Base-by-base conservation (phyloP, 92 coral and sea anemone genomes). In the Galaxea fascicularis region DNA sequence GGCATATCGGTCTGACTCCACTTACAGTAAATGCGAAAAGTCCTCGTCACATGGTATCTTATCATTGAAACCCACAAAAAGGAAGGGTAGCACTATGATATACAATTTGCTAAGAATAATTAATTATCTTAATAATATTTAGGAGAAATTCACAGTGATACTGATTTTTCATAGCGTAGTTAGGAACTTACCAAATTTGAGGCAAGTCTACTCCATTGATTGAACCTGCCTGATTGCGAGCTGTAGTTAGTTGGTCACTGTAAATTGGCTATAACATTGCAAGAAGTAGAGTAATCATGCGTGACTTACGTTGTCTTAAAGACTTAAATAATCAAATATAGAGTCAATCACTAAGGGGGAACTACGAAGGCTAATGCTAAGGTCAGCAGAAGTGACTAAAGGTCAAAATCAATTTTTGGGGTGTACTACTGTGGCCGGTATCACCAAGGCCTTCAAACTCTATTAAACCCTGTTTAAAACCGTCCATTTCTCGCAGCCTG, bases 241-340 rank as follows among this genome's bases (percentile, higher is more conserved):
- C 39, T 64, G 69, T 17, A 26, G 69, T 20, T 64, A 26, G 69
- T 64, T 64, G 69, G 39, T 64, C 44, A 64, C 31, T 64, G 69
- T 14, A 20, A 64, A 30, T 28, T 64, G 41, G 41, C 39, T 26
- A 64, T 64, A 0, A 64, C 35, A 64, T 64, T 64, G 35, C 69
- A 27, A 64, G 69, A 64, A 26, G 69, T 9, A 0, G 69, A 64
- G 29, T 64, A 64, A 64, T 64, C 69, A 64, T 10, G 35, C 69
- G 7, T 64, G 35, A 64, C 69, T 0, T 64, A 64, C 69, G 35
- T 64, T 64, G 85, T 41, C 65, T 66, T 30, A 80, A 80, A 54
- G 4, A 54, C n/a, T 54, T 54, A 54, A 54, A 54, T 10, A 54
- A 54, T 54, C 60, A 54, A 54, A 11, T n/a, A 54, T 54, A 54